Percentiles rank a stretch among this genome's conserved stretches.
phyloP scores from a whole-genome alignment of 2,113 vertebrate genomes.

The Aldabrachelys gigantea region DNA sequence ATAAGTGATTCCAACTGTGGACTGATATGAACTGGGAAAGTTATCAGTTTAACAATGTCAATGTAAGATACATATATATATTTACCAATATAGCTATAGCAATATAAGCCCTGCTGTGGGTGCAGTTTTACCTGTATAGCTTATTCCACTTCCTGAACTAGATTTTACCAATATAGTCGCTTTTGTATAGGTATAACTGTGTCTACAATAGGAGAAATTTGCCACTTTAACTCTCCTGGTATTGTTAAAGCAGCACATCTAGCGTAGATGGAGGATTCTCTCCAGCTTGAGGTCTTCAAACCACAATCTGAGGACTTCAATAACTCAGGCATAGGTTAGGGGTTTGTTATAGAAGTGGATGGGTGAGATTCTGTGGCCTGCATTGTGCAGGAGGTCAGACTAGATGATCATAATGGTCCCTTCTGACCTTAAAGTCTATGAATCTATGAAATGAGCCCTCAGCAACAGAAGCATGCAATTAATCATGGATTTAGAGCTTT shows the following conservation, averaged over 20 bases:
- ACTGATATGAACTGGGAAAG: neutral
- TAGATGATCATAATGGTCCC: too few species aligned
- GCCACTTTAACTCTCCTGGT: rapidly evolving
- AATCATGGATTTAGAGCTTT: neutral
- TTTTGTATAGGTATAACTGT: neutral
- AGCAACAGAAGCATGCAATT: neutral
- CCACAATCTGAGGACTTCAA: too few species aligned
- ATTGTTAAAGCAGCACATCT: neutral
- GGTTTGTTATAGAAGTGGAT: too few species aligned
- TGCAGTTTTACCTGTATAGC: neutral
- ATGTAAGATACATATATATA: neutral
- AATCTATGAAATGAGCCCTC: neutral
- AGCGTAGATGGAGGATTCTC: neutral
- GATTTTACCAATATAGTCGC: neutral
- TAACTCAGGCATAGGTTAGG: too few species aligned
- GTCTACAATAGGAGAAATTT: neutral
- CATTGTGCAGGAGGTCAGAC: too few species aligned
- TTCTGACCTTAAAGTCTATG: too few species aligned
- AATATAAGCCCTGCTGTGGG: neutral
- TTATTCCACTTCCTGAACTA: neutral
- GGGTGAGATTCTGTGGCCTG: too few species aligned
- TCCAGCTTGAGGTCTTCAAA: too few species aligned
- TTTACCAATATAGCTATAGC: neutral
- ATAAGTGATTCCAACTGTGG: rapidly evolving
- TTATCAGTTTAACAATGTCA: neutral